Percentiles rank a stretch among this genome's conserved stretches.
These are phyloP conservation scores for Melanotaenia pygmaea DNA, from an alignment of 2,797 vertebrate species.

Conservation along the genomic window DNA sequence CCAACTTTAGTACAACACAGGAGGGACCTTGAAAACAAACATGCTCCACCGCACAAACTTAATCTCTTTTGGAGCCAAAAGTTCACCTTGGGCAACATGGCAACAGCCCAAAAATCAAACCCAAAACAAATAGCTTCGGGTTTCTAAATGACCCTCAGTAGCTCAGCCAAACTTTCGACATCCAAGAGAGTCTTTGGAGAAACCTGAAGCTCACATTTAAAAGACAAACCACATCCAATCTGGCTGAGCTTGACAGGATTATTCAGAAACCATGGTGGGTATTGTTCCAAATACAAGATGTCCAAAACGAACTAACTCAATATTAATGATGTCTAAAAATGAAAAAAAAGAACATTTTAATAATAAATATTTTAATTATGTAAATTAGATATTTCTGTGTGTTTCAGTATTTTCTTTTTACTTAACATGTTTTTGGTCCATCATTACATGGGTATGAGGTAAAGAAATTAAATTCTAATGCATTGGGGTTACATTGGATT, in stretches of 20 bases:
- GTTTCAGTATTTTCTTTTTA: constrained; percentile 1
- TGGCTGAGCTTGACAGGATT: constrained; percentile 36
- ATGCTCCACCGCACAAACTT: constrained; percentile 13
- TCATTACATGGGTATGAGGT: constrained; percentile 11
- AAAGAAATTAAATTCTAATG: constrained; percentile 27
- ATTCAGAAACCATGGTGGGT: not conserved
- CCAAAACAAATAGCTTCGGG: constrained; percentile 50
- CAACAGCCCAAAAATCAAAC: constrained; percentile 39
- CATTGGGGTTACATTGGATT: not conserved
- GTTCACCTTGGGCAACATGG: constrained; percentile 44
- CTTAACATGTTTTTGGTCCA: constrained; percentile 13
- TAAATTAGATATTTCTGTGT: constrained; percentile 7
- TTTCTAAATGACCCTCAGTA: constrained; percentile 39
- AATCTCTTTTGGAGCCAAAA: constrained; percentile 23
- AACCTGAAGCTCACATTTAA: constrained; percentile 33
- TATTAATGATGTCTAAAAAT: not conserved
- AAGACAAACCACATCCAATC: constrained; percentile 39
- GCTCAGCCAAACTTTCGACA: constrained; percentile 43
- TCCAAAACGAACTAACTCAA: constrained; percentile 9
- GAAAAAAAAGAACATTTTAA: not conserved
- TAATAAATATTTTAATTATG: not conserved
- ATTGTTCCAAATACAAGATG: constrained; percentile 12
- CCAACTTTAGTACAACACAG: constrained; percentile 4
- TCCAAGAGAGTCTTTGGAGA: constrained; percentile 38
- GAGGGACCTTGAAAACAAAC: constrained; percentile 16